Percentiles rank a stretch among this genome's conserved stretches.
phyloP scores from a whole-genome alignment of 1,140 invertebrate genomes.

The Drosophila tropicalis region DNA sequence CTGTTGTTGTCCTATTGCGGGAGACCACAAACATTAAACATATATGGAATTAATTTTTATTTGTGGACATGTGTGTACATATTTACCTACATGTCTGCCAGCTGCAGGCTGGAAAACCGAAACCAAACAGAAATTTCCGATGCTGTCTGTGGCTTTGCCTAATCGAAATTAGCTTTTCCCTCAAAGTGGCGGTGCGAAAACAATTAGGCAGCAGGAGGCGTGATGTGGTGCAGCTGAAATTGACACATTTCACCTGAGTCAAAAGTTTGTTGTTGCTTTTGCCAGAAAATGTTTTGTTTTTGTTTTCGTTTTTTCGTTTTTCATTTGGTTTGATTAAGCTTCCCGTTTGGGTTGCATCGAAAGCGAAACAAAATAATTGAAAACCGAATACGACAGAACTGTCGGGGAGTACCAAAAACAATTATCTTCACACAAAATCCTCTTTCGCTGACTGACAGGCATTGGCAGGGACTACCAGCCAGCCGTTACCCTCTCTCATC shows the following conservation, averaged over 20 bases:
- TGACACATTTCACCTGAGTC: slow-evolving; percentile 38
- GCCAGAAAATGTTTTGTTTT: slow-evolving; percentile 13
- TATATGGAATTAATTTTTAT: slow-evolving; percentile 9
- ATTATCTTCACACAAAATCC: slow-evolving; percentile 64
- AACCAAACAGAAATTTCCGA: slow-evolving; percentile 46
- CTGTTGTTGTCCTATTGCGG: not conserved
- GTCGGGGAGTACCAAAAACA: slow-evolving; percentile 59
- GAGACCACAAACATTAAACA: slow-evolving; percentile 4
- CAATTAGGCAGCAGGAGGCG: slow-evolving; percentile 40
- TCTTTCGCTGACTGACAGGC: slow-evolving; percentile 30
- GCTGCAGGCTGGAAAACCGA: slow-evolving; percentile 41
- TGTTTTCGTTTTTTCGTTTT: not conserved
- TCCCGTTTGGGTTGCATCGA: slow-evolving; percentile 24
- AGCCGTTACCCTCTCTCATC: slow-evolving; percentile 31
- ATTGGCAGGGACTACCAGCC: slow-evolving; percentile 31
- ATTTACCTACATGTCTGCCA: not conserved
- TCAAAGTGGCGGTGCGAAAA: slow-evolving; percentile 47
- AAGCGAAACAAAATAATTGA: slow-evolving; percentile 66
- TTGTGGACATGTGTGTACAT: no score
- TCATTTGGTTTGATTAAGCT: slow-evolving; percentile 19
- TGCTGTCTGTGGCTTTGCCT: slow-evolving; percentile 54
- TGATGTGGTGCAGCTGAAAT: slow-evolving; percentile 6
- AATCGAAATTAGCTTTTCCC: slow-evolving; percentile 61
- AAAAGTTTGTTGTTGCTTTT: slow-evolving; percentile 3
- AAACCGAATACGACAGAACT: slow-evolving; percentile 37